phyloP scores from a whole-genome alignment of 2,888 invertebrate species.

The Lottia gigantea region DNA sequence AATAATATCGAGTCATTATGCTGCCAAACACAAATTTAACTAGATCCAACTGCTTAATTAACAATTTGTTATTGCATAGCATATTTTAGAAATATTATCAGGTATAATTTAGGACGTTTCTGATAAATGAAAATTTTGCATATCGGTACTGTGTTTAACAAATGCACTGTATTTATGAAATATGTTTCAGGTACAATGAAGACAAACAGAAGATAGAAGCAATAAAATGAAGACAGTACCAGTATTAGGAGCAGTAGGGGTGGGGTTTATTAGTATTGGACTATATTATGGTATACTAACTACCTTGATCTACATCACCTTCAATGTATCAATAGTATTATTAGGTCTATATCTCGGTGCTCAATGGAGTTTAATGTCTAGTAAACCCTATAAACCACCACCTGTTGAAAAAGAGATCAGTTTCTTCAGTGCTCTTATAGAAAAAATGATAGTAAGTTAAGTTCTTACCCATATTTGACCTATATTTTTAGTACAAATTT shows the following conservation, averaged over 20 bases:
- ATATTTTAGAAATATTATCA: no score
- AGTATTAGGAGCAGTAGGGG: conserved; percentile 26
- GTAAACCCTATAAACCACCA: conserved; percentile 50
- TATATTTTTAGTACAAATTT: background rate
- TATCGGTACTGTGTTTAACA: no score
- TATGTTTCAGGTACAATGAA: background rate
- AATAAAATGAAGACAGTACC: conserved; percentile 15
- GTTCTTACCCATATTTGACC: background rate
- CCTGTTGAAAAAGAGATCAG: conserved; percentile 23
- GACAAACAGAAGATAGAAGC: background rate
- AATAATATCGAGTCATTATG: no score
- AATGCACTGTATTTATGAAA: no score
- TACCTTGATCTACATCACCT: conserved; percentile 32
- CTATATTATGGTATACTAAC: conserved; percentile 43
- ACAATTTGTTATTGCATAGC: no score
- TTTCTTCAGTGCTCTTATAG: conserved; percentile 37
- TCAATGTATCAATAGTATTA: conserved; percentile 31
- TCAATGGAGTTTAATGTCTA: conserved; percentile 50
- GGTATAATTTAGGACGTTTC: no score
- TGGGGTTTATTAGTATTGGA: conserved; percentile 33
- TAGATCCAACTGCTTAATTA: no score
- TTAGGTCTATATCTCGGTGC: conserved; percentile 47
- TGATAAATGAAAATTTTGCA: no score
- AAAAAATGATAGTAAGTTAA: conserved; percentile 51
- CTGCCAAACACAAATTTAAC: no score